Evolutionary conservation across 2,113 vertebrate genomes (phyloP).

Genomic region (Agelaius tricolor): DNA sequence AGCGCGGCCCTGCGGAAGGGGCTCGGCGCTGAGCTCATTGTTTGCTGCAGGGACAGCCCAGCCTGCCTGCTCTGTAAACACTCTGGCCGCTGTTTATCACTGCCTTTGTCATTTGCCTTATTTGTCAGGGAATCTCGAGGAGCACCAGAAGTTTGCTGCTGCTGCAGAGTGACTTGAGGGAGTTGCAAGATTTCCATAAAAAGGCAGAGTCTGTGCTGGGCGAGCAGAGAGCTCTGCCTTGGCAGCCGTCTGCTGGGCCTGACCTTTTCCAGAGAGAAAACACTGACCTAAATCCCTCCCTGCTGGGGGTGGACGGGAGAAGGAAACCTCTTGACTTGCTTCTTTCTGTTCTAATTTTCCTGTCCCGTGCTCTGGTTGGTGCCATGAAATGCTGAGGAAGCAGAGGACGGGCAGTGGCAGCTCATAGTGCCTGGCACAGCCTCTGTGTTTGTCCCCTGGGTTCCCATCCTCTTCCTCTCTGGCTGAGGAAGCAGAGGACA

Average conservation of each 20-base stretch:
- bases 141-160: conserved; percentile 67
- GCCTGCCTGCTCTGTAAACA: conserved; percentile 67
- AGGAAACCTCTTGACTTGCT: neutral
- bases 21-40: conserved; percentile 62
- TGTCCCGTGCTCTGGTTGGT: neutral
- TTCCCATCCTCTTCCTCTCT: neutral
- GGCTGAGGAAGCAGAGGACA: neutral
- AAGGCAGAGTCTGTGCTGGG: conserved; percentile 78
- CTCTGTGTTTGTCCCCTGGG: neutral
- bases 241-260: conserved; percentile 65
- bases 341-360: neutral
- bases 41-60: conserved; percentile 55
- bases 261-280: conserved; percentile 66
- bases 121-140: conserved; percentile 74
- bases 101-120: conserved; percentile 66
- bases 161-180: conserved; percentile 41
- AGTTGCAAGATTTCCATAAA: conserved; percentile 80
- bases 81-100: conserved; percentile 68
- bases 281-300: conserved; percentile 54
- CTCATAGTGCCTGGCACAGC: neutral
- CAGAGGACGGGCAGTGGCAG: neutral
- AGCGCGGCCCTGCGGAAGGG: neutral
- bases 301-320: neutral
- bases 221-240: conserved; percentile 66
- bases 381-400: neutral